Percentiles rank a stretch among this genome's conserved stretches.
phyloP scores from a whole-genome alignment of 2,888 invertebrate species.

The Papilio demoleus region DNA sequence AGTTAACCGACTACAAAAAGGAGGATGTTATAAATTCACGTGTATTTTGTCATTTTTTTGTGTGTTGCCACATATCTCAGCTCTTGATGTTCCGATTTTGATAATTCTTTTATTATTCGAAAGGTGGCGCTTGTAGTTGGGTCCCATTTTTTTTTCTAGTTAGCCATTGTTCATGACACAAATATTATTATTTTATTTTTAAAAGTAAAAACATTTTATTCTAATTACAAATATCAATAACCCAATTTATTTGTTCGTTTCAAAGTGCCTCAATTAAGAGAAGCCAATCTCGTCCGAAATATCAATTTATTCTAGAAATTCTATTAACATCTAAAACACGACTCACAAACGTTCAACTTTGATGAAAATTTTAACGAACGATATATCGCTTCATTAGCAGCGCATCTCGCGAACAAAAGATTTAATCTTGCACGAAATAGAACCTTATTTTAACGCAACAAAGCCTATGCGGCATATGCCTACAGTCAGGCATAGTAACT shows the following conservation, averaged over 20 bases:
- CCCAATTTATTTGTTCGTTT: background rate
- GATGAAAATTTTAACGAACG: constrained; percentile 31
- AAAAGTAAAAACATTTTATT: too few relatives aligned
- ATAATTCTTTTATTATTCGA: too few relatives aligned
- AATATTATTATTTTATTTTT: too few relatives aligned
- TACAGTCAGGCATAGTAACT: constrained; percentile 17
- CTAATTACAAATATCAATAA: background rate
- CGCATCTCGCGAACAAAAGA: constrained; percentile 29
- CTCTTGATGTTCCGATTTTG: too few relatives aligned
- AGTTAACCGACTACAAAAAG: too few relatives aligned
- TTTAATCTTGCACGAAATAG: background rate
- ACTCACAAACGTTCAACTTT: constrained; percentile 17
- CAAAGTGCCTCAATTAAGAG: constrained; percentile 7
- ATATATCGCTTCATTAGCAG: constrained; percentile 28
- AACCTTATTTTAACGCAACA: constrained; percentile 15
- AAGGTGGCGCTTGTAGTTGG: too few relatives aligned
- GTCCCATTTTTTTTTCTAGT: too few relatives aligned
- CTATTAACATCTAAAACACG: constrained; percentile 8
- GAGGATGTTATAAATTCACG: too few relatives aligned
- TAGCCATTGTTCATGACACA: background rate
- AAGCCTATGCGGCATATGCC: background rate
- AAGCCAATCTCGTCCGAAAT: background rate
- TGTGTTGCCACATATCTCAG: too few relatives aligned
- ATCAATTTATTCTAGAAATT: background rate
- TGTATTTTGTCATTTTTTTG: too few relatives aligned